A percentile compares a stretch with the other conserved stretches of the same genome.
Evolutionary conservation across 2,888 invertebrate genomes (phyloP).

Genomic region (Anaspis maculata): DNA sequence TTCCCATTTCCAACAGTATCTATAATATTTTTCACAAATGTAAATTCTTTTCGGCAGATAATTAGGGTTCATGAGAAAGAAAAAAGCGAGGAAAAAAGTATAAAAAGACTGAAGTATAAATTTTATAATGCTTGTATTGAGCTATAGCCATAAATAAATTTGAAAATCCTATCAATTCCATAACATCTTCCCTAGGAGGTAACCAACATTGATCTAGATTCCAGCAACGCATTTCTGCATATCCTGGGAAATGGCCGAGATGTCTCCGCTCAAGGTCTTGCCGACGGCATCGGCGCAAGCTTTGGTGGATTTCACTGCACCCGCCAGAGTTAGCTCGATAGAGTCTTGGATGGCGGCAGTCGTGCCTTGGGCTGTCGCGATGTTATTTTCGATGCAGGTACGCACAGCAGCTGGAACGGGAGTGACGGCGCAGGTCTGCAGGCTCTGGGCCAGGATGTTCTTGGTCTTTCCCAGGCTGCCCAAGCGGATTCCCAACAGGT

Average conservation of each 20-base stretch:
- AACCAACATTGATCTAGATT: too few species aligned
- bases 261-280: neutral
- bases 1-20: too few species aligned
- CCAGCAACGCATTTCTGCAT: neutral
- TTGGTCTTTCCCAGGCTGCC: neutral
- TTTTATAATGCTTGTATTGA: too few species aligned
- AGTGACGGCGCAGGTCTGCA: neutral
- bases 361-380: neutral
- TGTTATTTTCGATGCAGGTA: neutral
- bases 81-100: too few species aligned
- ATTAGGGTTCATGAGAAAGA: too few species aligned
- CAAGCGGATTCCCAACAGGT: neutral
- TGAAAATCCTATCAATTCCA: too few species aligned
- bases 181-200: too few species aligned
- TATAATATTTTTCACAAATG: too few species aligned
- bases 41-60: too few species aligned
- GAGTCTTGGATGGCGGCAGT: neutral
- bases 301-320: neutral
- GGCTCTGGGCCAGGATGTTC: neutral
- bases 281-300: neutral
- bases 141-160: too few species aligned
- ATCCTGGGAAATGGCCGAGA: constrained; percentile 1
- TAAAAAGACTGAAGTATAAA: too few species aligned
- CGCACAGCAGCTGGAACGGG: neutral
- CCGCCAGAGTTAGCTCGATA: neutral